Evolutionary conservation across 1,140 invertebrate species (phyloP), one percentile per base, ranked within the genome.

Genomic region (Dreissena rostriformis): DNA sequence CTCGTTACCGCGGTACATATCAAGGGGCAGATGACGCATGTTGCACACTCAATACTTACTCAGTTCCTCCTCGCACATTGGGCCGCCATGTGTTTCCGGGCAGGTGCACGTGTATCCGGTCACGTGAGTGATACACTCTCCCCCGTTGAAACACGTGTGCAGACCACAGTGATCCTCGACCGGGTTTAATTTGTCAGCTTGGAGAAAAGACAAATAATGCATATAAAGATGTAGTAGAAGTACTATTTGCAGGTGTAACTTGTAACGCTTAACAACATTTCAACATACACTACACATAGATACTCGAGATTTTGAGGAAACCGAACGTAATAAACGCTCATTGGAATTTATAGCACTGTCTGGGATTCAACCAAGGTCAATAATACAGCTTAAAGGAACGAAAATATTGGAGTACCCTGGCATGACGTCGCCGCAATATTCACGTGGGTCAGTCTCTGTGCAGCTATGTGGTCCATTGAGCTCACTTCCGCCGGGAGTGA

Each of bases 71-170:
- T 75, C 71, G 39, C 80, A 82, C 26, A 74, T 74, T 17, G 71
- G 71, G 0, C 80, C 80, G 15, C 71, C 80, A 67, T 75, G 75
- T 11, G 29, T 29, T 73, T 74, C 61, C 1, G 72, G 49, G 57
- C 80, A 82, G 22, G 65, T 68, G 61, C 80, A 82, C 39, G 71
- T 82, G 57, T 82, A 75, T 24, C 80, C 80, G 51, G 39, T 52
- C 26, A 52, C 52, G n/a, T 68, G 63, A 1, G 53, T 29, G 1
- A 74, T 53, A 55, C 80, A 82, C 6, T 24, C 22, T 51, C 80
- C 72, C 26, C 29, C 57, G 57, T 82, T 39, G n/a, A 74, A 24
- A 75, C 80, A 82, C 0, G 19, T 24, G 29, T 82, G 28, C 17
- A 73, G 8, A 17, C 80, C 72, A 68, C 80, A 82, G 24, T 73